Evolutionary conservation across 1,140 invertebrate genomes (phyloP), one percentile per base, ranked within the genome.

Genomic region (Drosophila malerkotliana): DNA sequence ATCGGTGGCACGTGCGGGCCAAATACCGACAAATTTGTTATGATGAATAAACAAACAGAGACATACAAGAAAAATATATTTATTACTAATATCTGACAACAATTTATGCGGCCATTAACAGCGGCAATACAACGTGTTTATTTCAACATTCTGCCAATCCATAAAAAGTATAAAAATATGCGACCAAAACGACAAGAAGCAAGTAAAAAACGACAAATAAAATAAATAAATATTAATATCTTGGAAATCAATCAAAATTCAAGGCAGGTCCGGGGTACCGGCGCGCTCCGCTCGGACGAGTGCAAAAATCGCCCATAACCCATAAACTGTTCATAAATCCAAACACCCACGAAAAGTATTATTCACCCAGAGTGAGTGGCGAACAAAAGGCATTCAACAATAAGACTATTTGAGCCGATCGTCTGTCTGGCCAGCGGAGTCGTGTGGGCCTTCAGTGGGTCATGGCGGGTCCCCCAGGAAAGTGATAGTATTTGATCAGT

Each of bases 51-150:
- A 87, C 82, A 87, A 83, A 82, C 64, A 44, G 61, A 39, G 47
- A 39, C 21, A 41, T 28, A 60, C 6, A 9, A 26, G 12, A 9
- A 57, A 47, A 57, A 67, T 10, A 66, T 60, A 57, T 47, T 72
- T 78, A 85, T 81, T 81, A 78, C 66, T 69, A 79, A 85, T 79
- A 72, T 88, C 73, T 72, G 79, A 87, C 83, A 87, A 79, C 83
- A 88, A 87, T 87, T 88, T 87, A 87, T 88, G 79, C 82, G 83
- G 75, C 82, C 83, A 88, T 87, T 87, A 87, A 87, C 82, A 83
- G 75, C 79, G 74, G 78, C 83, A 67, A 67, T 85, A 85, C 83
- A 85, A 85, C 83, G 83, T 87, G 82, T 87, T 84, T 87, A 87
- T 88, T 79, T 87, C 79, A 88, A 76, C 82, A 88, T 87, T 85